Base-by-base conservation (phyloP, 2,113 vertebrate species). In the Eleginops maclovinus region DNA sequence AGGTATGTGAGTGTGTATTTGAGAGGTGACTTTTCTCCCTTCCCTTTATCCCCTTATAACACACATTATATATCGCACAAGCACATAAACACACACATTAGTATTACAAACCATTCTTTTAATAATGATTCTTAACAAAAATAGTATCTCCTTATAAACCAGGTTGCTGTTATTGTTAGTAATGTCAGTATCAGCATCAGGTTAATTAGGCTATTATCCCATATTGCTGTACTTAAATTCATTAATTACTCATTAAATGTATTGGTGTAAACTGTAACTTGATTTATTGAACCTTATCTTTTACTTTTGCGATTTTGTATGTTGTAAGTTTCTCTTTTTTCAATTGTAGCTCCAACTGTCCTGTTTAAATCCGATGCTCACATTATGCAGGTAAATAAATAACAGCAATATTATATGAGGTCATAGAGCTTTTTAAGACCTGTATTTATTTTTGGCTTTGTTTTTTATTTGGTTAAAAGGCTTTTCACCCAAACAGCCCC, bases 1-100 rank as follows among this genome's bases (percentile, higher is more conserved):
- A 81, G 91, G 87, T 89, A 78, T 91, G 87, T 43, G 82, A 88
- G 88, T 88, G 77, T 90, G 85, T 92, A 87, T 92, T 87, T 84
- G 84, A 91, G 83, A 86, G 84, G 87, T 87, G 83, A 90, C 84
- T 87, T 75, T 62, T 86, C 83, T 85, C 50, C 75, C 61, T 63
- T 79, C 54, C 79, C 83, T 79, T 89, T 89, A 72, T 76, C 54
- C 79, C 83, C 77, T 89, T 89, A 70, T 76, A 79, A 82, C 3
- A 28, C 21, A 44, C 24, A 50, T 51, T 40, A 41, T 26, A 56
- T 36, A 5, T 36, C 7, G 31, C 7, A 36, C 7, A 36, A 36
- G 31, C 62, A 46, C 58, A 68, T 17, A 16, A 46, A 82, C 59
- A 77, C 55, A 68, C 66, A 68, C 46, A 41, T 15, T 50, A 50